Evolutionary conservation across 30 jellyfish, hydroid and myxozoan species (phyloP).

Genomic region (Cassiopea andromeda): DNA sequence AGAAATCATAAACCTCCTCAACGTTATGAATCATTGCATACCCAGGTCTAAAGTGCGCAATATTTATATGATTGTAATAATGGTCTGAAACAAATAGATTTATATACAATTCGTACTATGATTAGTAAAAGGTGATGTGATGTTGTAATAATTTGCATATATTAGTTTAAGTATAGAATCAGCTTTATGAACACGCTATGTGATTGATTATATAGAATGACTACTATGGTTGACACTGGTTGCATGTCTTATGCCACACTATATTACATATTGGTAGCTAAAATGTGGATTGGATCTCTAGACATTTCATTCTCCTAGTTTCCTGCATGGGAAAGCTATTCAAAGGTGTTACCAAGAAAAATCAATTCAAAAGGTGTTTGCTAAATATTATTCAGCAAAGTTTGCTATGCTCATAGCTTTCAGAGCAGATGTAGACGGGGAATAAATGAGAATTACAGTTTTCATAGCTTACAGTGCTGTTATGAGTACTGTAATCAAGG

Average conservation of each 20-base stretch:
- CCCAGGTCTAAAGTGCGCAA: background rate
- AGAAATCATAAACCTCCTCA: background rate
- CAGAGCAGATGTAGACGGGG: no score
- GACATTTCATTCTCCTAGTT: background rate
- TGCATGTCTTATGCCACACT: background rate
- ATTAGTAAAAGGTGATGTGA: background rate
- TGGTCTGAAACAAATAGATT: conserved; percentile 18
- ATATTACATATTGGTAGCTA: no score
- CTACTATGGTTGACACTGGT: background rate
- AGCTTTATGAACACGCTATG: background rate
- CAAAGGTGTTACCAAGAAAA: no score
- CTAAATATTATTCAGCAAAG: no score
- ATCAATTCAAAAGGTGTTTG: no score
- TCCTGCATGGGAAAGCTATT: background rate
- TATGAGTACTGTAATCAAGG: no score
- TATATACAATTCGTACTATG: background rate
- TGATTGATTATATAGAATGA: background rate
- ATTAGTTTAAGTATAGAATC: background rate
- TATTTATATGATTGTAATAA: background rate
- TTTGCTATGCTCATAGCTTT: no score
- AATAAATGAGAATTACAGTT: no score
- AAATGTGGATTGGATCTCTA: background rate
- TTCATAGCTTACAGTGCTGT: no score
- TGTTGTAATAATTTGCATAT: background rate
- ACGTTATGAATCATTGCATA: background rate